phyloP scores from a whole-genome alignment of 2,113 vertebrate species.

The Pseudonaja textilis region DNA sequence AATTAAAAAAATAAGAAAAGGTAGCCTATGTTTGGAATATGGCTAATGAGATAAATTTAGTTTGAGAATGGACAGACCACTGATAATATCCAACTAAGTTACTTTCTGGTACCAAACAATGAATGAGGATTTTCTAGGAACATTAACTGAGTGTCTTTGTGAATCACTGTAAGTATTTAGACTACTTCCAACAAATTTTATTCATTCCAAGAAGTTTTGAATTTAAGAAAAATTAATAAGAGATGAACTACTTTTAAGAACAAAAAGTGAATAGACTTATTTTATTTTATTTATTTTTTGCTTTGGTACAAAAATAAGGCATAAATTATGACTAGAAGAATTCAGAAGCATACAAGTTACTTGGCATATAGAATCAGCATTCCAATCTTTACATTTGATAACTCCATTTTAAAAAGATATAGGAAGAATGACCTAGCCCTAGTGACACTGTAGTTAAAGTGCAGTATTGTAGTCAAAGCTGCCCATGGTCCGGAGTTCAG shows the following conservation, averaged over 20 bases:
- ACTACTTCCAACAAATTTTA: not conserved
- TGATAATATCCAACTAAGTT: not conserved
- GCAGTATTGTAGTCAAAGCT: not conserved
- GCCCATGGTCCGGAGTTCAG: not conserved
- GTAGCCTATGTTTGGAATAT: not conserved
- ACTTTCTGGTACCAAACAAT: not conserved
- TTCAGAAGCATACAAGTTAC: too few species aligned
- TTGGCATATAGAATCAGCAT: too few species aligned
- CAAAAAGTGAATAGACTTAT: not conserved
- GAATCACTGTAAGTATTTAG: not conserved
- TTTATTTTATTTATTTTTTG: not conserved
- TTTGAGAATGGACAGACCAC: not conserved
- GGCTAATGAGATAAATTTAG: not conserved
- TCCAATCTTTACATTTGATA: not conserved
- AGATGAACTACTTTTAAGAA: not conserved
- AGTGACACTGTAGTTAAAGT: too few species aligned
- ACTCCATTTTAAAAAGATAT: not conserved
- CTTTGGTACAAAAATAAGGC: not conserved
- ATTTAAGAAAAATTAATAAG: not conserved
- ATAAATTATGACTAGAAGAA: too few species aligned
- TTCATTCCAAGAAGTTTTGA: not conserved
- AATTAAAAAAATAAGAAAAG: conserved; percentile 17
- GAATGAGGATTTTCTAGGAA: not conserved
- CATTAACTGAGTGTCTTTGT: not conserved
- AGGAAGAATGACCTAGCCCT: not conserved